phyloP scores from a whole-genome alignment of 2,888 invertebrate species.

The Xanthia togata region DNA sequence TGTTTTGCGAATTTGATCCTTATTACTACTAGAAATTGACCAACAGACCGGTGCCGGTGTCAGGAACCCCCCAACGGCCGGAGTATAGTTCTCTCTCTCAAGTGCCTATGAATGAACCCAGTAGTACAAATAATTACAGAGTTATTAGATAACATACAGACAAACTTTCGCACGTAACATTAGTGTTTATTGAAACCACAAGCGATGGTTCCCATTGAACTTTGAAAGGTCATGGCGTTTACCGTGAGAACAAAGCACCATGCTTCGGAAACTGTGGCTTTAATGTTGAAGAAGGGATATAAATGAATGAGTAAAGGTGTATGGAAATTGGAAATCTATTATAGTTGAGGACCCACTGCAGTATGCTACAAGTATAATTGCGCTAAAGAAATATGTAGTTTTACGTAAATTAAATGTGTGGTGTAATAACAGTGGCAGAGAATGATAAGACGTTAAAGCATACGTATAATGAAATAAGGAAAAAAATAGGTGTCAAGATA shows the following conservation, averaged over 20 bases:
- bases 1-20: no score
- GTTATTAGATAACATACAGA: constrained; percentile 22
- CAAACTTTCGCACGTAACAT: constrained; percentile 15
- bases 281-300: constrained; percentile 14
- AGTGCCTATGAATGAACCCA: neutral
- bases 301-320: neutral
- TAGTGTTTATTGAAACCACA: constrained; percentile 3
- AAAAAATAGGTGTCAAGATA: neutral
- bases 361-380: neutral
- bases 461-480: neutral
- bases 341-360: neutral
- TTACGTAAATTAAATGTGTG: neutral
- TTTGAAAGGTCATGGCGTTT: constrained; percentile 47
- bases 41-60: no score
- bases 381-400: neutral
- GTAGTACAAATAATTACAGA: neutral
- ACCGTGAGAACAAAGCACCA: constrained; percentile 52
- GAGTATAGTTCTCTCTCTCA: no score
- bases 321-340: neutral
- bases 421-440: neutral
- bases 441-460: neutral
- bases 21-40: no score
- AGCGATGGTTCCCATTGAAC: constrained; percentile 49
- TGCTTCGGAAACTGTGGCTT: constrained; percentile 20
- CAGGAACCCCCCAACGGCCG: no score